These are phyloP conservation scores for Zygothrica quintamaculata DNA, from an alignment of 2,888 invertebrate genomes.

Conservation along the genomic window DNA sequence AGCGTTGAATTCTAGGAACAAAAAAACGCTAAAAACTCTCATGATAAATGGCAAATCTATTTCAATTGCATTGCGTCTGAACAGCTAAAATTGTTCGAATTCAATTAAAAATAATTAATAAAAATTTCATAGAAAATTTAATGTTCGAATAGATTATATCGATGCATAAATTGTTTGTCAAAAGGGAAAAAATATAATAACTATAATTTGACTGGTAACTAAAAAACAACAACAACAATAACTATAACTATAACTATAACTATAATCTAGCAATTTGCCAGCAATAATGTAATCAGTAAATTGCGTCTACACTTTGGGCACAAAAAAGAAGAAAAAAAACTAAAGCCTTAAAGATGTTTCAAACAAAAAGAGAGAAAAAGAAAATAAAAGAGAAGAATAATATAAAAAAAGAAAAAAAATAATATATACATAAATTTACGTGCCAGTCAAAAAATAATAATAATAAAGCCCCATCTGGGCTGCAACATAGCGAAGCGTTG, in stretches of 20 bases:
- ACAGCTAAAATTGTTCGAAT: too few relatives aligned
- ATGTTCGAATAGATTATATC: too few relatives aligned
- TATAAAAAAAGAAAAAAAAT: constrained; percentile 42
- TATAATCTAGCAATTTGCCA: constrained; percentile 76
- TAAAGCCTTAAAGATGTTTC: constrained; percentile 62
- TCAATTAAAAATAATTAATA: too few relatives aligned
- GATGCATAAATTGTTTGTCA: constrained; percentile 48
- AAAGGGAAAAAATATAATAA: constrained; percentile 59
- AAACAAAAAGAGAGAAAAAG: constrained; percentile 23
- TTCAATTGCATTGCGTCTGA: too few relatives aligned
- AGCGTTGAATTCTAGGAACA: not conserved
- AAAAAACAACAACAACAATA: constrained; percentile 61
- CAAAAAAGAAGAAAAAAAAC: constrained; percentile 20
- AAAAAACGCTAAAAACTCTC: not conserved
- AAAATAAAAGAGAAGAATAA: constrained; percentile 28
- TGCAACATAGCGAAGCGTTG: constrained; percentile 25
- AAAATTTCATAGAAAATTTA: too few relatives aligned
- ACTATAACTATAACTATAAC: constrained; percentile 44
- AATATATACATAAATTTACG: constrained; percentile 76
- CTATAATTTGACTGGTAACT: constrained; percentile 67
- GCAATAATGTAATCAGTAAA: constrained; percentile 78
- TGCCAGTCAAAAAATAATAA: constrained; percentile 71
- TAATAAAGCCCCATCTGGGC: constrained; percentile 64
- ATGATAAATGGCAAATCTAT: constrained; percentile 1
- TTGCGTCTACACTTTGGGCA: constrained; percentile 68